Conservation (phyloP, 2,888 invertebrate genomes). For the Halocaridina rubra region DNA sequence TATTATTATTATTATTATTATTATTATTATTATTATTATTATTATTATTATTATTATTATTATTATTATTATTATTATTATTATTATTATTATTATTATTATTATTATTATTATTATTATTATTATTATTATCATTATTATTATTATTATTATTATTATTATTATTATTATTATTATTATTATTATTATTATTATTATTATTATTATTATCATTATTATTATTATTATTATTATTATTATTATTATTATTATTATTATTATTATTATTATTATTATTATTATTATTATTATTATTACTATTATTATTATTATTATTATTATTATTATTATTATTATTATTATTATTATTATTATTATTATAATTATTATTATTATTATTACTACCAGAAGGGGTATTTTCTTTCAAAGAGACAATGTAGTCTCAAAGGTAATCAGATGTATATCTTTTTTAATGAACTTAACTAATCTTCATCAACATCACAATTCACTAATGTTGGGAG, state of each 20-base stretch:
- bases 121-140: no score
- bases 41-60: background rate
- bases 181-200: background rate
- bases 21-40: background rate
- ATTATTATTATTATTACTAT: background rate
- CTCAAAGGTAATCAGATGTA: no score
- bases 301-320: background rate
- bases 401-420: no score
- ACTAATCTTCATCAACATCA: background rate
- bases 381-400: no score
- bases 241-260: background rate
- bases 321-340: conserved; percentile 13
- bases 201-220: background rate
- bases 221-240: background rate
- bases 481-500: background rate
- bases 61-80: background rate
- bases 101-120: no score
- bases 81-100: background rate
- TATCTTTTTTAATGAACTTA: background rate
- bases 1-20: no score
- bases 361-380: background rate
- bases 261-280: no score
- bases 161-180: background rate
- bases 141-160: no score
- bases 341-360: background rate